phyloP scores from a whole-genome alignment of 2,113 vertebrate genomes.

The Ia io region DNA sequence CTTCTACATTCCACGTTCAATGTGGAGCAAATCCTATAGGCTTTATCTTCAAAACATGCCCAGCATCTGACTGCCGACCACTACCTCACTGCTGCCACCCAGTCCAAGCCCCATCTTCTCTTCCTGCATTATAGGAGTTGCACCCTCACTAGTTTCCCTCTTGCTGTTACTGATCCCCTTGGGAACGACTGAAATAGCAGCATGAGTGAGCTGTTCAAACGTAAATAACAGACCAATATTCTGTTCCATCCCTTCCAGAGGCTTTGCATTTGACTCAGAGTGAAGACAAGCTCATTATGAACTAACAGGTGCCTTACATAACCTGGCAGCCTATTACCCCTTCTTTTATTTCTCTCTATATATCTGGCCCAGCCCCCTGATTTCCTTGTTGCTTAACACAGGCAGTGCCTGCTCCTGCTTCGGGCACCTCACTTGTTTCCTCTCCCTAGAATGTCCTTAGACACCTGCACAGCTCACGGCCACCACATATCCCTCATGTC shows the following conservation, averaged over 20 bases:
- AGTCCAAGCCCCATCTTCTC: not conserved
- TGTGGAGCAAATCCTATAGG: not conserved
- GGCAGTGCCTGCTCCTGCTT: not conserved
- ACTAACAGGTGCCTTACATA: not conserved
- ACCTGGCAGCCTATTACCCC: no score
- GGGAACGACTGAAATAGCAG: not conserved
- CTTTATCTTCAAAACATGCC: not conserved
- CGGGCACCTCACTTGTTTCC: not conserved
- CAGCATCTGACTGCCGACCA: not conserved
- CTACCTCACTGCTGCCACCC: not conserved
- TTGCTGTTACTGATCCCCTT: not conserved
- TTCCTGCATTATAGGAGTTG: not conserved
- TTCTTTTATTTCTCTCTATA: not conserved
- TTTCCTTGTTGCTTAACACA: not conserved
- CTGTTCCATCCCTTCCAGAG: not conserved
- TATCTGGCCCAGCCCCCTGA: not conserved
- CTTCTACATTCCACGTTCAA: not conserved
- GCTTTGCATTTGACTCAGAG: not conserved
- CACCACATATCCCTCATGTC: no score
- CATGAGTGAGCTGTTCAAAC: not conserved
- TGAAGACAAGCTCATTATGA: not conserved
- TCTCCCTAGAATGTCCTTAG: not conserved
- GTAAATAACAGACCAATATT: not conserved
- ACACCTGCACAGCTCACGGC: not conserved
- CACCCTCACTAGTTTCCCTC: not conserved